These are phyloP conservation scores for Ormia ochracea DNA, from an alignment of 2,888 invertebrate genomes.

Conservation along the genomic window DNA sequence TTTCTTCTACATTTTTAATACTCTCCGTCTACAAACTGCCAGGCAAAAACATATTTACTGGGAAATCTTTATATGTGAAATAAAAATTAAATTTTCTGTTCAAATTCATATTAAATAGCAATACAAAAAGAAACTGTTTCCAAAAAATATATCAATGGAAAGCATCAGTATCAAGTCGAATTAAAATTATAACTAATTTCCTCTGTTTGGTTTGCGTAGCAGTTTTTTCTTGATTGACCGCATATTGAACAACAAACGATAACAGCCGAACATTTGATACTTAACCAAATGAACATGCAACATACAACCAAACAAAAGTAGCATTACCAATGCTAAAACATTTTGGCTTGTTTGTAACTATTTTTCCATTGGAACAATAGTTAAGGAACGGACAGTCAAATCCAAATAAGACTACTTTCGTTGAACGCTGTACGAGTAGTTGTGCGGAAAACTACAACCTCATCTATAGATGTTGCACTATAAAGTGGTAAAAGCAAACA, in stretches of 20 bases:
- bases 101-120: no score
- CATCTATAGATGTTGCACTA: conserved; percentile 1
- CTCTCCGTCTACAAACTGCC: no score
- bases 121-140: background rate
- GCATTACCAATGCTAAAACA: background rate
- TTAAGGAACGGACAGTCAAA: background rate
- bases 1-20: no score
- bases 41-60: no score
- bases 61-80: no score
- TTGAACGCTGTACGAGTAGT: conserved; percentile 46
- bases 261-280: conserved; percentile 58
- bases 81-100: no score
- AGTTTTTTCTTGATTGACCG: conserved; percentile 55
- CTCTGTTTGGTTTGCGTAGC: background rate
- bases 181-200: conserved; percentile 16
- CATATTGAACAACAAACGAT: conserved; percentile 59
- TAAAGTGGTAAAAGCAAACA: conserved; percentile 11
- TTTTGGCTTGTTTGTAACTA: background rate
- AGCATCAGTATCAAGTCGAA: background rate
- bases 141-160: background rate
- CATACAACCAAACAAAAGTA: conserved; percentile 20
- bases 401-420: conserved; percentile 38
- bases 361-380: conserved; percentile 18
- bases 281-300: conserved; percentile 60
- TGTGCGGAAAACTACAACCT: background rate